Evolutionary conservation across 1,140 invertebrate species (phyloP).

Genomic region (Calliopsis andreniformis): DNA sequence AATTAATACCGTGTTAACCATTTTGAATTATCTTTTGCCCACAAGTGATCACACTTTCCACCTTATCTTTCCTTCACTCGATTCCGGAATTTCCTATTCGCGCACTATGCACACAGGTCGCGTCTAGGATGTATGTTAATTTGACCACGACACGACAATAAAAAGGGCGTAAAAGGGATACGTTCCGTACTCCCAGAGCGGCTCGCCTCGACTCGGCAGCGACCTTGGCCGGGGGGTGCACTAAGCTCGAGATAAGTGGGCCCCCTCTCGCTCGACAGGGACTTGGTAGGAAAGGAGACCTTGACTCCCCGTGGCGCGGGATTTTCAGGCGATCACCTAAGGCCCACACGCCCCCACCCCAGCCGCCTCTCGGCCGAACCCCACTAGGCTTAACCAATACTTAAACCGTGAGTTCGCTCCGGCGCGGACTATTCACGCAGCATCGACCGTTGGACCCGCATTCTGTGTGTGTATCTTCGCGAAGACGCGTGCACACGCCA

Average conservation of each 20-base stretch:
- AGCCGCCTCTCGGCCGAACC: slow-evolving; percentile 59
- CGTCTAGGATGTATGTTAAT: too few species aligned
- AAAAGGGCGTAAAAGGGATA: too few species aligned
- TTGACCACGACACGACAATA: too few species aligned
- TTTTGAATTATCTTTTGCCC: too few species aligned
- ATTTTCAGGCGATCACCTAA: slow-evolving; percentile 56
- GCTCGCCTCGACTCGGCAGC: background rate
- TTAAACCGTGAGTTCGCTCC: slow-evolving; percentile 74
- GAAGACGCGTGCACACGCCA: slow-evolving; percentile 60
- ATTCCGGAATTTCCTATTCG: too few species aligned
- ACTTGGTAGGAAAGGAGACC: slow-evolving; percentile 43
- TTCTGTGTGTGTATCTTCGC: slow-evolving; percentile 53
- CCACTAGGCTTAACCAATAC: slow-evolving; percentile 77
- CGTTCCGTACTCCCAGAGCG: too few species aligned
- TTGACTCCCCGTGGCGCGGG: slow-evolving; percentile 47
- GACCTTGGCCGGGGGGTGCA: slow-evolving; percentile 56
- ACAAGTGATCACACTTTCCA: too few species aligned
- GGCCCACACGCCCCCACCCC: slow-evolving; percentile 48
- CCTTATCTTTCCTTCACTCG: too few species aligned
- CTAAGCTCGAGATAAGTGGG: background rate
- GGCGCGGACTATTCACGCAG: slow-evolving; percentile 78
- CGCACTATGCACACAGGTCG: too few species aligned
- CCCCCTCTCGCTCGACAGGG: background rate
- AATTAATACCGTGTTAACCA: too few species aligned
- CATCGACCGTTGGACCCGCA: slow-evolving; percentile 76